These are phyloP conservation scores for Uropetala carovei DNA, from an alignment of 2,888 invertebrate genomes.

Conservation along the genomic window DNA sequence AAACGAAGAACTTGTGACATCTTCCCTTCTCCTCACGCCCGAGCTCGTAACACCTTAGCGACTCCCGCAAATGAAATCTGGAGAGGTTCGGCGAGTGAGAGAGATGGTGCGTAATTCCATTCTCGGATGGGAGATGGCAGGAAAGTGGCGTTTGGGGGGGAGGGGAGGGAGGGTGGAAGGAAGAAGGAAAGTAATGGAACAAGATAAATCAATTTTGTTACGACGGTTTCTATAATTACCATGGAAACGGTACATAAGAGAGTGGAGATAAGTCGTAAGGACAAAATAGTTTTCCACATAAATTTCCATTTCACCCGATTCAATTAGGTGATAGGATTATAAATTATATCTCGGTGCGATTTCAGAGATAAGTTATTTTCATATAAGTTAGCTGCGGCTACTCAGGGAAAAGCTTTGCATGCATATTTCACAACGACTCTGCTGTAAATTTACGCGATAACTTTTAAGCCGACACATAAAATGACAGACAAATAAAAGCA, in stretches of 20 bases:
- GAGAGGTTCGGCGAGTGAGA: background rate
- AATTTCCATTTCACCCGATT: background rate
- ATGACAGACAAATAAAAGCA: too few relatives aligned
- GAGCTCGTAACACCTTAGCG: background rate
- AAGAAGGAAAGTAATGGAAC: background rate
- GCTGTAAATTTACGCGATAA: too few relatives aligned
- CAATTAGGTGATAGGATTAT: background rate
- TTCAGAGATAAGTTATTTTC: too few relatives aligned
- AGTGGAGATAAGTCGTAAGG: background rate
- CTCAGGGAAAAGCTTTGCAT: too few relatives aligned
- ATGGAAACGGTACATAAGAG: slow-evolving; percentile 9
- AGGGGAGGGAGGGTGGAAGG: background rate
- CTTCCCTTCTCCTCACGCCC: background rate
- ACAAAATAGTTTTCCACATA: background rate
- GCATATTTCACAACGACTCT: too few relatives aligned
- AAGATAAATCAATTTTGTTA: slow-evolving; percentile 17
- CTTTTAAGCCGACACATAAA: too few relatives aligned
- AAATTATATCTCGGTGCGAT: too few relatives aligned
- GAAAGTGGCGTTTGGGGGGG: background rate
- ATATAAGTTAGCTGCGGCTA: too few relatives aligned
- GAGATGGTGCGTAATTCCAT: background rate
- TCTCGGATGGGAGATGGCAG: background rate
- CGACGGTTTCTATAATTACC: slow-evolving; percentile 15
- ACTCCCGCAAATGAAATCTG: slow-evolving; percentile 9
- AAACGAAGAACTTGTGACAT: background rate